phyloP scores from a whole-genome alignment of 1,140 invertebrate species.

The Agraylea sexmaculata region DNA sequence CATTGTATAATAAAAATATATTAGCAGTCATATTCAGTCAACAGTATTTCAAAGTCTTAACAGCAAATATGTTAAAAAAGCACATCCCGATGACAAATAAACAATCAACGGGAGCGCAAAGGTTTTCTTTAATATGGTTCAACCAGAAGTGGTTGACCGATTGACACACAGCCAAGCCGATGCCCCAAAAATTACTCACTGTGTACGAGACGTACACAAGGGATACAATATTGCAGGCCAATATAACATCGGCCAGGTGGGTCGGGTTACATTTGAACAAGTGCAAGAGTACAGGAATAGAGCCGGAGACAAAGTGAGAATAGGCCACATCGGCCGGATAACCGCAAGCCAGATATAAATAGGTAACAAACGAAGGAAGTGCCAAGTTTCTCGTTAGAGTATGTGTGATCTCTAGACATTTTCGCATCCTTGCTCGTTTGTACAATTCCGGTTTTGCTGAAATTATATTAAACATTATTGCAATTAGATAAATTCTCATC shows the following conservation, averaged over 20 bases:
- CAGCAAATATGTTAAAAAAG: conserved; percentile 21
- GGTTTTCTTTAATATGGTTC: conserved; percentile 18
- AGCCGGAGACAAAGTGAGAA: conserved; percentile 14
- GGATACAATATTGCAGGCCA: conserved; percentile 19
- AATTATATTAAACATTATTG: conserved; percentile 5
- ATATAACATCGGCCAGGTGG: conserved; percentile 16
- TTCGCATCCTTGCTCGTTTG: conserved; percentile 15
- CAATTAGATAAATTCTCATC: conserved; percentile 1
- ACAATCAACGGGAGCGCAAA: conserved; percentile 18
- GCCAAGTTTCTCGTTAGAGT: conserved; percentile 18
- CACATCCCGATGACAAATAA: conserved; percentile 21
- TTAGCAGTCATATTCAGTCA: conserved; percentile 11
- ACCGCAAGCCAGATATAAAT: conserved; percentile 17
- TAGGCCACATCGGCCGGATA: conserved; percentile 18
- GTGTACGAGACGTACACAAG: conserved; percentile 17
- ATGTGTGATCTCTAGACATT: conserved; percentile 16
- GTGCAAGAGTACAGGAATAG: conserved; percentile 15
- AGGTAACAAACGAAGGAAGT: conserved; percentile 19
- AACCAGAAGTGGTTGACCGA: conserved; percentile 20
- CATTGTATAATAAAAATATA: neutral
- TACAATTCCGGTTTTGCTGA: conserved; percentile 19
- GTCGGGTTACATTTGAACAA: conserved; percentile 11
- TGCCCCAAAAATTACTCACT: conserved; percentile 20
- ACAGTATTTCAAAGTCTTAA: conserved; percentile 20
- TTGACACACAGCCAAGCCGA: conserved; percentile 18